Percentiles rank a stretch among this genome's conserved stretches.
phyloP scores from a whole-genome alignment of 2,113 vertebrate genomes.

The Trichechus manatus region DNA sequence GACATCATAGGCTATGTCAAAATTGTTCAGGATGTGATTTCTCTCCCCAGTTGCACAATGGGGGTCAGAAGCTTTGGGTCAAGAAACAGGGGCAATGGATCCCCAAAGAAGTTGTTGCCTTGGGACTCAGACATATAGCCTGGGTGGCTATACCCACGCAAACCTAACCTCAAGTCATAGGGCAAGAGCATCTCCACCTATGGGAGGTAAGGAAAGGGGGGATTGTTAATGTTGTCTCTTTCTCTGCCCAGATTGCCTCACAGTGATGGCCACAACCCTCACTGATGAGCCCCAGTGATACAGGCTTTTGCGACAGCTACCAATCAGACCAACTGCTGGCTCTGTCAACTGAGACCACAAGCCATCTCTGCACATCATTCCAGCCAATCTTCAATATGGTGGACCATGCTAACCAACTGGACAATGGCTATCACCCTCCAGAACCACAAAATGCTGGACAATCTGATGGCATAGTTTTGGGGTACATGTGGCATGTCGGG shows the following conservation, averaged over 20 bases:
- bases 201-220: background rate
- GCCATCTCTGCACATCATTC: background rate
- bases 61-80: background rate
- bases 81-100: background rate
- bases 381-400: background rate
- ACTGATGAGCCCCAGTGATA: background rate
- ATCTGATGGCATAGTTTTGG: background rate
- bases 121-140: background rate
- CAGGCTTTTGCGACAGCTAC: background rate
- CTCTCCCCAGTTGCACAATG: background rate
- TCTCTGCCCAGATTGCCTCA: background rate
- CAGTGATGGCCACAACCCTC: background rate
- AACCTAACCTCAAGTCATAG: background rate
- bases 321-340: background rate
- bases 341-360: background rate
- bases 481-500: background rate
- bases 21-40: background rate
- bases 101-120: background rate
- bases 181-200: background rate
- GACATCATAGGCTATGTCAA: background rate
- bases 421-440: background rate
- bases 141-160: background rate
- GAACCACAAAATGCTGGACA: background rate
- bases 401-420: background rate
- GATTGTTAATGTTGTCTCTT: background rate